Evolutionary conservation across 2,888 invertebrate genomes (phyloP).

Genomic region (Chesias legatella): DNA sequence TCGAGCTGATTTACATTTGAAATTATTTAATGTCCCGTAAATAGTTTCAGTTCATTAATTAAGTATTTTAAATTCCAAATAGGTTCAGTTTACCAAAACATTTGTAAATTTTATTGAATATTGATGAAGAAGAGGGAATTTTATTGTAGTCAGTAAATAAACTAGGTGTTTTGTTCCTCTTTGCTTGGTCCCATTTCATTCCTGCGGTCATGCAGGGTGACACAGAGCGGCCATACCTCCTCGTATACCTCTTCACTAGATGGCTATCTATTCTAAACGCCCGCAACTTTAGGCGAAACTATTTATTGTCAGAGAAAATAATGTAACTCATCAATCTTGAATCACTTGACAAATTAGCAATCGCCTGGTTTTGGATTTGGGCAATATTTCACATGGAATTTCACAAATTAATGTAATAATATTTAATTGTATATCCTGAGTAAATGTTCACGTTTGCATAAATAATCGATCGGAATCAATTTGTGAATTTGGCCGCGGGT

Average conservation of each 20-base stretch:
- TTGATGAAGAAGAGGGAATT: no score
- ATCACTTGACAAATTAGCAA: slow-evolving; percentile 12
- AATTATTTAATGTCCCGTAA: no score
- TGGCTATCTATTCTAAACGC: slow-evolving; percentile 14
- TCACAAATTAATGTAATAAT: slow-evolving; percentile 26
- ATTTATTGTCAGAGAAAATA: slow-evolving; percentile 4
- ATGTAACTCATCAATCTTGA: slow-evolving; percentile 12
- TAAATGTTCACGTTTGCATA: slow-evolving; percentile 1
- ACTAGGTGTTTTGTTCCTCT: no score
- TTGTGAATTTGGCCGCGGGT: slow-evolving; percentile 31
- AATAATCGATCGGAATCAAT: slow-evolving; percentile 26
- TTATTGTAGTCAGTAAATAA: no score
- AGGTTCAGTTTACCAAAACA: no score
- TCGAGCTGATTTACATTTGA: no score
- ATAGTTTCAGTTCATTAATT: no score
- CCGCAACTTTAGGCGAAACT: slow-evolving; percentile 6
- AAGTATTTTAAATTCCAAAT: no score
- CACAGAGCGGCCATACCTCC: slow-evolving; percentile 7
- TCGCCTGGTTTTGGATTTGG: slow-evolving; percentile 7
- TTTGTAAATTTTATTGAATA: no score
- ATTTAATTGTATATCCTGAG: slow-evolving; percentile 15
- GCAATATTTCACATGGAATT: slow-evolving; percentile 15
- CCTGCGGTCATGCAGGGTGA: not conserved
- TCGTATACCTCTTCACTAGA: no score
- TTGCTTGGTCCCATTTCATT: not conserved